Percentiles rank a stretch among this genome's conserved stretches.
phyloP scores from a whole-genome alignment of 2,797 vertebrate species.

The Chromobotia macracanthus region DNA sequence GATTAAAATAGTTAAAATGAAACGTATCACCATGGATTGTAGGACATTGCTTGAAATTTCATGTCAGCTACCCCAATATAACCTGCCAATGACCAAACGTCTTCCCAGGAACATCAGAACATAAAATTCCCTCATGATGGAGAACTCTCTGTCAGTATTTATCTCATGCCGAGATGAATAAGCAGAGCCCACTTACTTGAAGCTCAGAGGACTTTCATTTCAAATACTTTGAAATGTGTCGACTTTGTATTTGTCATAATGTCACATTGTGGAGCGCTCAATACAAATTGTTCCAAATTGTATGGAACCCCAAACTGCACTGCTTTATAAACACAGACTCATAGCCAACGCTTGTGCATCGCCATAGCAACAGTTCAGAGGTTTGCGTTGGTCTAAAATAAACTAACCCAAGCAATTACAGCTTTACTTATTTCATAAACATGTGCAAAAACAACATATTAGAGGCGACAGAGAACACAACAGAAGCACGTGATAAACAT shows the following conservation, averaged over 20 bases:
- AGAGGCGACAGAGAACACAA: background rate
- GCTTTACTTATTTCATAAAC: slow-evolving; percentile 26
- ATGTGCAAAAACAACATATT: background rate
- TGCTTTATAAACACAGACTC: no score
- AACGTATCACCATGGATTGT: no score
- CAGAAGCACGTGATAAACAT: background rate
- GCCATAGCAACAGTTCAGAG: slow-evolving; percentile 10
- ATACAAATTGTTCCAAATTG: no score
- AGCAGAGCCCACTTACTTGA: background rate
- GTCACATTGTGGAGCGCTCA: no score
- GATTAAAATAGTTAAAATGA: no score
- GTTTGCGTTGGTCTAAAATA: slow-evolving; percentile 9
- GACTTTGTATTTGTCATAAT: background rate
- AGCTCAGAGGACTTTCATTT: background rate
- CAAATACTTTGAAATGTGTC: background rate
- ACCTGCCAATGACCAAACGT: no score
- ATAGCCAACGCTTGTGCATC: background rate
- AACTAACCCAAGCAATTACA: slow-evolving; percentile 30
- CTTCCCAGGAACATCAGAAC: background rate
- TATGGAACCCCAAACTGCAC: background rate
- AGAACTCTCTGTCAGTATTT: background rate
- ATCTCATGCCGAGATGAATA: slow-evolving; percentile 6
- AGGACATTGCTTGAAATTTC: no score
- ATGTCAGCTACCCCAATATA: no score
- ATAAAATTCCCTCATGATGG: background rate